phyloP scores from a whole-genome alignment of 2,113 vertebrate species.

The Paramormyrops kingsleyae region DNA sequence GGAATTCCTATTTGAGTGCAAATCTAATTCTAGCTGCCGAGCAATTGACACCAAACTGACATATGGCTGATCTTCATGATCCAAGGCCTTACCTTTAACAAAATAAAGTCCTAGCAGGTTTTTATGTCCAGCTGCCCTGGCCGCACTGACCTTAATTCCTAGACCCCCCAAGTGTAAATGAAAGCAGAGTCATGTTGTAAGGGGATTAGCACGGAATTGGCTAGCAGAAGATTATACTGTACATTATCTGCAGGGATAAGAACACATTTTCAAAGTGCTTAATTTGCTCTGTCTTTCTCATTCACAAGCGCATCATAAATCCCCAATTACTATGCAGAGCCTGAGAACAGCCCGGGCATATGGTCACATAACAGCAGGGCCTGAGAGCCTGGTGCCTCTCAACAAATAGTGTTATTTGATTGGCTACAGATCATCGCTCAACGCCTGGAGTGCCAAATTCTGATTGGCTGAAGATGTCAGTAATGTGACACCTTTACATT shows the following conservation, averaged over 20 bases:
- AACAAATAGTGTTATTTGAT: constrained; percentile 14
- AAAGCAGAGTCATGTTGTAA: constrained; percentile 32
- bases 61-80: not conserved
- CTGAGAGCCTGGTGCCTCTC: not conserved
- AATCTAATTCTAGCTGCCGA: not conserved
- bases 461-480: constrained; percentile 2
- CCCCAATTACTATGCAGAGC: constrained; percentile 36
- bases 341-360: constrained; percentile 20
- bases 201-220: constrained; percentile 39
- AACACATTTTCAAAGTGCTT: constrained; percentile 31
- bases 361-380: not conserved
- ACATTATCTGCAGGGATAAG: constrained; percentile 39
- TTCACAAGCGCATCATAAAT: constrained; percentile 37
- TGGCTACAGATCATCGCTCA: not conserved
- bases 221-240: constrained; percentile 37
- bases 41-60: not conserved
- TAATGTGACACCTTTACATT: not conserved
- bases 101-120: not conserved
- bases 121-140: not conserved
- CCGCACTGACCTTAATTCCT: constrained; percentile 18
- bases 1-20: not conserved
- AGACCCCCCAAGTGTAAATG: constrained; percentile 22
- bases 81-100: not conserved
- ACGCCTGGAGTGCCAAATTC: not conserved
- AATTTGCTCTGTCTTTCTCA: constrained; percentile 35